Percentiles rank a stretch among this genome's conserved stretches.
Evolutionary conservation across 2,888 invertebrate genomes (phyloP).

Genomic region (Xestia c-nigrum): DNA sequence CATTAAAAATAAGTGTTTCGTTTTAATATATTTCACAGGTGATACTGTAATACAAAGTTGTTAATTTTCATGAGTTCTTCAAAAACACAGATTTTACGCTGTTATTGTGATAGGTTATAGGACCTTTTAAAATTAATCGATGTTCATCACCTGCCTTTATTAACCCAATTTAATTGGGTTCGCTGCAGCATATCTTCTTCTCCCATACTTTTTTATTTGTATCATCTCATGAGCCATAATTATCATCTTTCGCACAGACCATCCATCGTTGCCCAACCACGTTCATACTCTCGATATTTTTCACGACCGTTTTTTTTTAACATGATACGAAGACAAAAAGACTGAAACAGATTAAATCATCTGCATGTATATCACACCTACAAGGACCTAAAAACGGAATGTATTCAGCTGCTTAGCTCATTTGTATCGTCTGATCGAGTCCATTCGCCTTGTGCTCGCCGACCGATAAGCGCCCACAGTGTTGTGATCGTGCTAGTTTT

Average conservation of each 20-base stretch:
- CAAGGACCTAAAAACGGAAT: background rate
- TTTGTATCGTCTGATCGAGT: conserved; percentile 29
- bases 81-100: too few relatives aligned
- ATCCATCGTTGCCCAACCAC: too few relatives aligned
- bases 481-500: conserved; percentile 21
- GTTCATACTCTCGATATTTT: too few relatives aligned
- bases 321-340: background rate
- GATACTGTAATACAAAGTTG: background rate
- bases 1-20: background rate
- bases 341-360: conserved; percentile 6
- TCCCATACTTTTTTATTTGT: too few relatives aligned
- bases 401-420: conserved; percentile 32
- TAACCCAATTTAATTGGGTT: too few relatives aligned
- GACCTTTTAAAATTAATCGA: too few relatives aligned
- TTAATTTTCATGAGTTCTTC: background rate
- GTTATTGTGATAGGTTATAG: too few relatives aligned
- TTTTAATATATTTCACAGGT: background rate
- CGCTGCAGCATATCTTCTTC: too few relatives aligned
- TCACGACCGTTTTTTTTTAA: background rate
- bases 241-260: too few relatives aligned
- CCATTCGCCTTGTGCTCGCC: conserved; percentile 21
- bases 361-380: conserved; percentile 12
- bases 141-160: too few relatives aligned
- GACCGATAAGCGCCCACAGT: background rate
- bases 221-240: too few relatives aligned